phyloP scores from a whole-genome alignment of 1,140 invertebrate species.

The Hylaeus anthracinus region DNA sequence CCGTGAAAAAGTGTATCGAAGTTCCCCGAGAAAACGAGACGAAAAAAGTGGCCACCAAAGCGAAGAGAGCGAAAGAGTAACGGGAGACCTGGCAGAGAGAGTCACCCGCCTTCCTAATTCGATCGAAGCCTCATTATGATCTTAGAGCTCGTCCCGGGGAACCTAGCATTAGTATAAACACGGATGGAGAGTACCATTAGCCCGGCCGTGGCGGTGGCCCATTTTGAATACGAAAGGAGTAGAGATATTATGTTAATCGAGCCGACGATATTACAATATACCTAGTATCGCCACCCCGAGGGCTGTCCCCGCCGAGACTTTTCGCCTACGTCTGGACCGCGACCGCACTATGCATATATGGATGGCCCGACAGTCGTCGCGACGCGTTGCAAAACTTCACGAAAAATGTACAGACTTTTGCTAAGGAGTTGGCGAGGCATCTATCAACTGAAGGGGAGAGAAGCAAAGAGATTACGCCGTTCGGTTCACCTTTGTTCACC shows the following conservation, averaged over 20 bases:
- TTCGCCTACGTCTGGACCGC: constrained; percentile 55
- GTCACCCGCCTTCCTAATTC: constrained; percentile 70
- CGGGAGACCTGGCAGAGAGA: constrained; percentile 40
- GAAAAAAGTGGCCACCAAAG: not conserved
- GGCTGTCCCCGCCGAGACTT: constrained; percentile 47
- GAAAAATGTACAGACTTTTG: not conserved
- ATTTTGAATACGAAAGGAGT: constrained; percentile 76
- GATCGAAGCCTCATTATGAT: constrained; percentile 76
- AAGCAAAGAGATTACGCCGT: too few species aligned
- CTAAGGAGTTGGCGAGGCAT: too few species aligned
- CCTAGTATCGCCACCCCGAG: constrained; percentile 43
- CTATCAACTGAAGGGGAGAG: too few species aligned
- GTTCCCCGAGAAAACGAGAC: constrained; percentile 3
- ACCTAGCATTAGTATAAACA: constrained; percentile 78
- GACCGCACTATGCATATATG: constrained; percentile 30
- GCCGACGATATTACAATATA: constrained; percentile 68
- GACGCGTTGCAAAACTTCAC: constrained; percentile 9
- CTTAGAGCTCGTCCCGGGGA: constrained; percentile 67
- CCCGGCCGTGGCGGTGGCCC: constrained; percentile 58
- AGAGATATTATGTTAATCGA: constrained; percentile 77
- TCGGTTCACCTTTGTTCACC: too few species aligned
- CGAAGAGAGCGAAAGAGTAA: constrained; percentile 32
- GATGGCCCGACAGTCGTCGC: constrained; percentile 17
- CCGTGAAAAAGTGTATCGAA: constrained; percentile 44
- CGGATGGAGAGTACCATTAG: constrained; percentile 75